These are phyloP conservation scores for Calameuta idolon DNA, from an alignment of 2,888 invertebrate species.

Conservation along the genomic window DNA sequence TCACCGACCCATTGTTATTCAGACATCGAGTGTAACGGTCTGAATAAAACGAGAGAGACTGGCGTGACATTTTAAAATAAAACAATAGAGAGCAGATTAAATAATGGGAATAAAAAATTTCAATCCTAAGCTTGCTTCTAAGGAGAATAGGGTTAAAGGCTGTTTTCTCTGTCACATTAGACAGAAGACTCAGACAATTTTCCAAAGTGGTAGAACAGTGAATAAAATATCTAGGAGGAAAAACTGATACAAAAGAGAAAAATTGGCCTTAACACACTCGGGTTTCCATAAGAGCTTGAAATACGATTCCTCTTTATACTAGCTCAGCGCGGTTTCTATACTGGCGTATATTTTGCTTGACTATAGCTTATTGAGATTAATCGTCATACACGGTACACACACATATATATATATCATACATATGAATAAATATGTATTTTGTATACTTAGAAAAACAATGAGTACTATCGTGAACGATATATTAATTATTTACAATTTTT, in stretches of 20 bases:
- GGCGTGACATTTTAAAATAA: not conserved
- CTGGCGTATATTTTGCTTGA: not conserved
- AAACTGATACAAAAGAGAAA: not conserved
- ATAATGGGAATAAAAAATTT: not conserved
- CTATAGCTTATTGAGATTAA: not conserved
- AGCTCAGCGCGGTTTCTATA: not conserved
- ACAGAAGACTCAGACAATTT: not conserved
- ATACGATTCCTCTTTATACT: not conserved
- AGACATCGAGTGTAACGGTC: not conserved
- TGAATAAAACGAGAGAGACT: not conserved
- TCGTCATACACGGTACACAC: not conserved
- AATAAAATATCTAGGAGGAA: not conserved
- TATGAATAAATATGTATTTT: not conserved
- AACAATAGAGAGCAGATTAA: not conserved
- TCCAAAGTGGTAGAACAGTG: not conserved
- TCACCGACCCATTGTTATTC: not conserved
- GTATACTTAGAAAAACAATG: conserved; percentile 39
- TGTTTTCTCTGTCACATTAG: not conserved
- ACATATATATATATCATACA: not conserved
- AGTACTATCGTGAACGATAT: conserved; percentile 12
- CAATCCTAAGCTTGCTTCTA: not conserved
- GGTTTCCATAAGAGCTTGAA: not conserved
- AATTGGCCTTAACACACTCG: not conserved
- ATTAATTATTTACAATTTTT: conserved; percentile 44
- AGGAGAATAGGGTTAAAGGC: not conserved